Conservation (phyloP, 1,140 invertebrate genomes). For the Scylla paramamosain region DNA sequence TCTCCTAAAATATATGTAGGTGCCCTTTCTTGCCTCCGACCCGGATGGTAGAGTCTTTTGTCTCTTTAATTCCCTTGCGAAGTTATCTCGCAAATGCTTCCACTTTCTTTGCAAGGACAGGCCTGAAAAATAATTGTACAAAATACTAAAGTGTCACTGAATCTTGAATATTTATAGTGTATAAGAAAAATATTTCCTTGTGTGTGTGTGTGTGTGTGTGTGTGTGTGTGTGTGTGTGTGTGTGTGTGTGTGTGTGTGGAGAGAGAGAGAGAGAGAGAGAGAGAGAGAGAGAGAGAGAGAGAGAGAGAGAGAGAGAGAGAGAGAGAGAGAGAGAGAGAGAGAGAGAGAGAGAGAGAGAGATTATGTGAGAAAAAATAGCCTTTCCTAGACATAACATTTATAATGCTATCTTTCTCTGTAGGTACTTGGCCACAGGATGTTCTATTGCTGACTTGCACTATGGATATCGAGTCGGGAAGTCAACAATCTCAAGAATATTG, state of each 20-base stretch:
- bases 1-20: slow-evolving; percentile 59
- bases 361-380: no score
- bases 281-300: background rate
- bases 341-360: background rate
- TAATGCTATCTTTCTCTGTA: background rate
- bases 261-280: background rate
- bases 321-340: background rate
- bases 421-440: slow-evolving; percentile 63
- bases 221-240: no score
- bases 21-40: background rate
- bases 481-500: no score
- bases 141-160: no score
- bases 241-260: no score
- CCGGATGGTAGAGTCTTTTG: slow-evolving; percentile 54
- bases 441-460: slow-evolving; percentile 67
- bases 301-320: background rate
- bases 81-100: slow-evolving; percentile 43
- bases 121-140: background rate
- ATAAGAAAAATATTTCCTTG: no score
- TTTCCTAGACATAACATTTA: no score
- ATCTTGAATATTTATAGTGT: background rate
- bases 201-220: no score
- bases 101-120: slow-evolving; percentile 56
- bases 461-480: background rate
- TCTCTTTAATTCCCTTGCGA: slow-evolving; percentile 38